A percentile compares a stretch with the other conserved stretches of the same genome.
These are phyloP conservation scores for Spinus olivaceus DNA, from an alignment of 2,797 vertebrate genomes.

Conservation along the genomic window DNA sequence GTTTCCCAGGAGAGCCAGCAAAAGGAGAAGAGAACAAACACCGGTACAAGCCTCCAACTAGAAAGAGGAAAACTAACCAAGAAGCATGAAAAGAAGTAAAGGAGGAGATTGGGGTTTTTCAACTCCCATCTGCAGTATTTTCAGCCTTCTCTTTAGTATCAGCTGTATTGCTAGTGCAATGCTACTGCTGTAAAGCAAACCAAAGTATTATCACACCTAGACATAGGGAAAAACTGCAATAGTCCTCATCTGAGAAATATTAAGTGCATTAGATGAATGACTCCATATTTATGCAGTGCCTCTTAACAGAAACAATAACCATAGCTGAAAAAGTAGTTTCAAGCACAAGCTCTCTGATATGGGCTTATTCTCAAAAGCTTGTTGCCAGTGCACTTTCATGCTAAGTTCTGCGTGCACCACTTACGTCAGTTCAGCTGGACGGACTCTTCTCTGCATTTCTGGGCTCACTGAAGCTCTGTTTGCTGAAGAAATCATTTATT, in stretches of 20 bases:
- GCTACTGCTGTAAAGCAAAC: conserved; percentile 61
- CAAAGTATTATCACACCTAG: conserved; percentile 63
- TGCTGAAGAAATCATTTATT: not conserved
- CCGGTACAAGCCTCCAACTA: conserved; percentile 16
- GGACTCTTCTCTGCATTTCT: not conserved
- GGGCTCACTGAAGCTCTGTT: not conserved
- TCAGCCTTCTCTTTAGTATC: conserved; percentile 63
- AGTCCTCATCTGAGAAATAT: conserved; percentile 48
- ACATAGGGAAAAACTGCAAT: conserved; percentile 32
- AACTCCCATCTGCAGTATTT: not conserved
- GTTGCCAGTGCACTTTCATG: conserved; percentile 10
- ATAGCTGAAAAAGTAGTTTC: conserved; percentile 26
- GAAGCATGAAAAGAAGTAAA: conserved; percentile 77
- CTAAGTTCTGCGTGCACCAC: not conserved
- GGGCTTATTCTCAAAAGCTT: conserved; percentile 24
- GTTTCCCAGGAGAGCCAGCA: conserved; percentile 74
- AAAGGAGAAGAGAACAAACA: conserved; percentile 20
- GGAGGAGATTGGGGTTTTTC: fast-evolving
- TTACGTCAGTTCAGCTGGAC: not conserved
- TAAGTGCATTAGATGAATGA: conserved; percentile 50
- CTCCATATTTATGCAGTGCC: conserved; percentile 53
- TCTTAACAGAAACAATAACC: conserved; percentile 20
- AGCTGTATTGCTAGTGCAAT: conserved; percentile 42
- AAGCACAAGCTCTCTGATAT: conserved; percentile 18
- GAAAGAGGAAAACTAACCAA: conserved; percentile 62